A percentile compares a stretch with the other conserved stretches of the same genome.
Conservation (phyloP, 2,797 vertebrate species). For the Falco naumanni region DNA sequence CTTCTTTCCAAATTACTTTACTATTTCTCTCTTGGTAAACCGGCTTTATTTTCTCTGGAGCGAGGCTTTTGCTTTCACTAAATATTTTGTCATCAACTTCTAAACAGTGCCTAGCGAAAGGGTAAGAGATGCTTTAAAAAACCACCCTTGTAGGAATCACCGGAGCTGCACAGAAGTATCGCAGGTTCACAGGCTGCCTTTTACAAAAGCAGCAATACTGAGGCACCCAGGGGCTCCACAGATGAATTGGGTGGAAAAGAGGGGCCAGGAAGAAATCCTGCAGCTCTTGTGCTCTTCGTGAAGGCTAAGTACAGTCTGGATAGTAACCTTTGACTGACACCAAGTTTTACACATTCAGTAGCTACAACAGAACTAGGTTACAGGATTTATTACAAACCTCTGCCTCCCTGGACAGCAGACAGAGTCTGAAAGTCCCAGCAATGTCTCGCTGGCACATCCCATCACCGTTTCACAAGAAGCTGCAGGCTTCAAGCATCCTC, state of each 20-base stretch:
- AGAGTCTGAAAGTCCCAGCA: neutral
- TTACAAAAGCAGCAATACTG: neutral
- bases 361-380: neutral
- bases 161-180: neutral
- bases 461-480: neutral
- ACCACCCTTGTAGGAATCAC: neutral
- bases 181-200: neutral
- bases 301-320: neutral
- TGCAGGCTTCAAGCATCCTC: neutral
- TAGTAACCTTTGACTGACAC: conserved; percentile 25
- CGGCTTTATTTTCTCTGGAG: neutral
- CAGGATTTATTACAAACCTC: conserved; percentile 13
- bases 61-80: neutral
- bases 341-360: neutral
- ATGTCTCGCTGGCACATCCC: neutral
- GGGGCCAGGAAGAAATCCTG: neutral
- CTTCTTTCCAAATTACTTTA: neutral
- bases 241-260: neutral
- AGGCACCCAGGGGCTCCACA: neutral
- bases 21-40: neutral
- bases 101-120: neutral
- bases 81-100: neutral
- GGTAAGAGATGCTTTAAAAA: neutral
- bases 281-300: neutral
- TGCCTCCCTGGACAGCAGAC: neutral